A percentile compares a stretch with the other conserved stretches of the same genome.
Evolutionary conservation across 64 coral and sea anemone species (phyloP).

Genomic region (Stylophora pistillata): DNA sequence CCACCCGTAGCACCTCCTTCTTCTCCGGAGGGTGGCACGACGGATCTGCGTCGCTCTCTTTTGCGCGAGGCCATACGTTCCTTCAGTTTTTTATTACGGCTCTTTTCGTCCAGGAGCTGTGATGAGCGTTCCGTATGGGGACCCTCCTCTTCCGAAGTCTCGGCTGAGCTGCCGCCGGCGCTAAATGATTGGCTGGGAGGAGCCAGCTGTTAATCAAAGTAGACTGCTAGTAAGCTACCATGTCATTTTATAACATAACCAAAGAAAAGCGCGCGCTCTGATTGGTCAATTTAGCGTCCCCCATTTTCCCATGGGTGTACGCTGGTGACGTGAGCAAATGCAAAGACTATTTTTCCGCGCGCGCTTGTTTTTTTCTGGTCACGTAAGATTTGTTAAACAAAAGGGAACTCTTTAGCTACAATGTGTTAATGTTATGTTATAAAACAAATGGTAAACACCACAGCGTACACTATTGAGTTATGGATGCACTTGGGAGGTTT

Average conservation of each 20-base stretch:
- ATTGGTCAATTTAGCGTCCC: no score
- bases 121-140: constrained; percentile 45
- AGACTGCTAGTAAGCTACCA: neutral
- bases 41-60: constrained; percentile 46
- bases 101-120: constrained; percentile 86
- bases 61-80: constrained; percentile 88
- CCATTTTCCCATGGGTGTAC: no score
- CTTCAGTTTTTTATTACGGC: constrained; percentile 84
- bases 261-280: no score
- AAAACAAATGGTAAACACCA: no score
- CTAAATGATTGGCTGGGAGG: constrained; percentile 71
- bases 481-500: neutral
- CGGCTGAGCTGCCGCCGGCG: constrained; percentile 41
- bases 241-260: neutral
- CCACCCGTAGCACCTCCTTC: constrained; percentile 6
- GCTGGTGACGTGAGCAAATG: no score
- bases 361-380: no score
- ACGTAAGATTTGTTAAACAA: no score
- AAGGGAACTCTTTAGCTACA: no score
- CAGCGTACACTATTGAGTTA: no score
- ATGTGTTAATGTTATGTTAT: no score
- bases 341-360: no score
- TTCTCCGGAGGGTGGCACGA: neutral
- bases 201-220: constrained; percentile 63
- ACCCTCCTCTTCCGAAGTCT: constrained; percentile 70